These are phyloP conservation scores for Incurvaria masculella DNA, from an alignment of 2,888 invertebrate species.

Conservation along the genomic window DNA sequence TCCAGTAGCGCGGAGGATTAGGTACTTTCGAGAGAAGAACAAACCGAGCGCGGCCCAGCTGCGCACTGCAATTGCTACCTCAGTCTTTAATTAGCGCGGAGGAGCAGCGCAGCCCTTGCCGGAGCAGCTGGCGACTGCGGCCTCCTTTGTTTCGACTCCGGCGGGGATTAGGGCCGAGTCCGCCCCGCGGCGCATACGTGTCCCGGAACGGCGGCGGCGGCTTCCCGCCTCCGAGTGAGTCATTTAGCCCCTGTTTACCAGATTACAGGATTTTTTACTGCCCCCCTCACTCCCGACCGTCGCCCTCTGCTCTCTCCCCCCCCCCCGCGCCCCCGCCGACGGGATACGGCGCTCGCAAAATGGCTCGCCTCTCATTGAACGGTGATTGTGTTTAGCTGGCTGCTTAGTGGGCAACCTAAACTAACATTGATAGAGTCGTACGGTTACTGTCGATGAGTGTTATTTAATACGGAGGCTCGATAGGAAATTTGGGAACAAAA, in stretches of 20 bases:
- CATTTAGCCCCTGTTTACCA: slow-evolving; percentile 55
- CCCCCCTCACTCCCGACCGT: slow-evolving; percentile 37
- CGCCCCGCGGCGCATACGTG: slow-evolving; percentile 17
- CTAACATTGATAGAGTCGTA: neutral
- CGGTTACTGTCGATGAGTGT: too few relatives aligned
- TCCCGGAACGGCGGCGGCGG: slow-evolving; percentile 32
- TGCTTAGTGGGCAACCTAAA: neutral
- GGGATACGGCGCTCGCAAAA: neutral
- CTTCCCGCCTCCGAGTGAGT: slow-evolving; percentile 48
- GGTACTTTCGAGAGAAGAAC: too few relatives aligned
- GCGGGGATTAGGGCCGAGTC: neutral
- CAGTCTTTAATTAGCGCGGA: neutral
- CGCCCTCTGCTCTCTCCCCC: slow-evolving; percentile 31
- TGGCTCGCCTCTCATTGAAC: neutral
- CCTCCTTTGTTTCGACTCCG: neutral
- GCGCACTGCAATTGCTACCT: neutral
- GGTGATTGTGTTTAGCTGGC: neutral
- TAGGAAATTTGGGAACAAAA: too few relatives aligned
- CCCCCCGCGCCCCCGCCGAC: neutral
- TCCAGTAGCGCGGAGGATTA: too few relatives aligned
- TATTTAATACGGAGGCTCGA: too few relatives aligned
- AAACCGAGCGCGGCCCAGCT: too few relatives aligned
- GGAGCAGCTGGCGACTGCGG: neutral
- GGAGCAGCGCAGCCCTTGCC: neutral
- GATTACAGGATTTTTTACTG: slow-evolving; percentile 51